Conservation (phyloP, 2,113 vertebrate genomes). For the Gambusia affinis region DNA sequence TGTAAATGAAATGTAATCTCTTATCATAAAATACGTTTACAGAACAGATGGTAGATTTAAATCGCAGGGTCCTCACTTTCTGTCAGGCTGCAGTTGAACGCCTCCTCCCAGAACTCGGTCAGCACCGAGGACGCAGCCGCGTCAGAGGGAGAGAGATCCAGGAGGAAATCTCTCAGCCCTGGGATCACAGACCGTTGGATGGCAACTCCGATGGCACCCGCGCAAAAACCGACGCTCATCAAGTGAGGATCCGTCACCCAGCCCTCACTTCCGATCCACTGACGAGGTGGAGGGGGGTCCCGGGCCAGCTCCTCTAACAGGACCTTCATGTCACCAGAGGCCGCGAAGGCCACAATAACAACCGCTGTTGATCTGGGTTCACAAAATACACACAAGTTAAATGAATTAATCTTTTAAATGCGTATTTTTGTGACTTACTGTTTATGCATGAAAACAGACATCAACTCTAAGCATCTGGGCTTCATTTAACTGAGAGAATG, state of each 20-base stretch:
- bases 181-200: not conserved
- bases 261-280: not conserved
- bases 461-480: not conserved
- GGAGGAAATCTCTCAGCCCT: not conserved
- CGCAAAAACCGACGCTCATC: not conserved
- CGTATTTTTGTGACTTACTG: not conserved
- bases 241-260: not conserved
- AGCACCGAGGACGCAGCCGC: not conserved
- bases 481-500: not conserved
- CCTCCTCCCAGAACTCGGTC: not conserved
- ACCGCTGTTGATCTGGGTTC: slow-evolving; percentile 65
- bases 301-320: slow-evolving; percentile 62
- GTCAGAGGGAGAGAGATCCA: not conserved
- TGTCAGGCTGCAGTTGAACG: slow-evolving; percentile 15
- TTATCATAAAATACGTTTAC: not conserved
- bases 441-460: not conserved
- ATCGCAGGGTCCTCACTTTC: not conserved
- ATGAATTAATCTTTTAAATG: not conserved
- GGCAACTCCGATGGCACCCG: not conserved
- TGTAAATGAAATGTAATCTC: not conserved
- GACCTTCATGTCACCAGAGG: slow-evolving; percentile 60
- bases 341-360: slow-evolving; percentile 73
- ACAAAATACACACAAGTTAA: not conserved
- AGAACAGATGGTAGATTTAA: not conserved
- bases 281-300: slow-evolving; percentile 12